These are phyloP conservation scores for Bibio marci DNA, from an alignment of 2,888 invertebrate genomes.

Conservation along the genomic window DNA sequence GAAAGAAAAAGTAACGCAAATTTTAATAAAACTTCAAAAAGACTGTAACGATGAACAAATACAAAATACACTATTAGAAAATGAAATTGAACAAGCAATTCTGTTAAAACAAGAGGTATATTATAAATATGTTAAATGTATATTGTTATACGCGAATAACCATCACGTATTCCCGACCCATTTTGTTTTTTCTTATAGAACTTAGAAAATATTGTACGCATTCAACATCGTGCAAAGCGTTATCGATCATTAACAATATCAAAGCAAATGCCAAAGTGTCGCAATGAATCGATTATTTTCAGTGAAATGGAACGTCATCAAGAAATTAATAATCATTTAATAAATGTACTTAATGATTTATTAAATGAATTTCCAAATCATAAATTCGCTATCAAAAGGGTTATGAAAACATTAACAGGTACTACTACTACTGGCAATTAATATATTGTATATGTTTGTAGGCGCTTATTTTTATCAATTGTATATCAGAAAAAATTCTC, in stretches of 20 bases:
- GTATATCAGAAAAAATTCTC: too few species aligned
- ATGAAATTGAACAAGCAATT: conserved; percentile 28
- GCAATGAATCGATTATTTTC: conserved; percentile 31
- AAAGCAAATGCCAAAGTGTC: conserved; percentile 15
- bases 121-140: too few species aligned
- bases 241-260: conserved; percentile 34
- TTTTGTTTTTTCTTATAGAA: conserved; percentile 18
- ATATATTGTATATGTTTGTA: too few species aligned
- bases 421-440: too few species aligned
- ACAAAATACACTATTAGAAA: conserved; percentile 18
- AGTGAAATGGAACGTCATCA: conserved; percentile 39
- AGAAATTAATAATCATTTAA: conserved; percentile 38
- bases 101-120: conserved; percentile 18
- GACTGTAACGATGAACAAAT: conserved; percentile 17
- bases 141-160: too few species aligned
- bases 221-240: conserved; percentile 49
- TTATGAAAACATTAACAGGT: conserved; percentile 32
- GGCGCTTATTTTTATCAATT: too few species aligned
- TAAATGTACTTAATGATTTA: conserved; percentile 37
- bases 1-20: conserved; percentile 15
- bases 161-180: too few species aligned
- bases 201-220: conserved; percentile 41
- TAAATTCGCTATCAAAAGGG: conserved; percentile 26
- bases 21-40: conserved; percentile 15
- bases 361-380: conserved; percentile 43